These are phyloP conservation scores for Pristiophorus japonicus DNA, from an alignment of 2,113 vertebrate species.

Conservation along the genomic window DNA sequence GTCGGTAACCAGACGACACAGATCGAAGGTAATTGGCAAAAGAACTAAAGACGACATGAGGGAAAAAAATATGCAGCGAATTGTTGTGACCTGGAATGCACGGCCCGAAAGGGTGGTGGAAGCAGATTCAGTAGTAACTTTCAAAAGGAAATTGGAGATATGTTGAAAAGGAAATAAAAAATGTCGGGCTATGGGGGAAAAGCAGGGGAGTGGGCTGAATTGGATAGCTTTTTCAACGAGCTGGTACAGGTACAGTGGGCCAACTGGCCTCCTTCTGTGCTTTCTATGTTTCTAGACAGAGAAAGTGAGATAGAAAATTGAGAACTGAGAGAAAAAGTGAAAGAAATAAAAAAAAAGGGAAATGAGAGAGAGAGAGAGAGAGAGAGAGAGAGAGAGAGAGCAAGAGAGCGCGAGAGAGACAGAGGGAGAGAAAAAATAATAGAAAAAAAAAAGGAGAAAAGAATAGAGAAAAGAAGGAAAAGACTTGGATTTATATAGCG, in stretches of 20 bases:
- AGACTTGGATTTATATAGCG: too few relatives aligned
- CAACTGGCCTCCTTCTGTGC: neutral
- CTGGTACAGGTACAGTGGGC: neutral
- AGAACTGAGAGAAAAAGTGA: neutral
- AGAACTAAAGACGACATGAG: too few relatives aligned
- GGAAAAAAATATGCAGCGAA: too few relatives aligned
- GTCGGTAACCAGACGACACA: too few relatives aligned
- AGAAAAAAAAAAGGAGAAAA: neutral
- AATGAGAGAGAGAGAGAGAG: neutral
- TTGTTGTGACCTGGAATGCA: too few relatives aligned
- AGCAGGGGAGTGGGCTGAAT: neutral
- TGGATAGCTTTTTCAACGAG: neutral
- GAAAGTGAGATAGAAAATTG: neutral
- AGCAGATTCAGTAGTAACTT: neutral
- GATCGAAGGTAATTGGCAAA: too few relatives aligned
- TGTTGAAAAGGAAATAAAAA: neutral
- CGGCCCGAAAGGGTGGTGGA: neutral
- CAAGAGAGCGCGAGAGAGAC: too few relatives aligned
- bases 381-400: too few relatives aligned
- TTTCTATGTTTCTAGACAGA: neutral
- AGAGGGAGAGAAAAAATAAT: too few relatives aligned
- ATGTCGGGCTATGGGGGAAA: neutral
- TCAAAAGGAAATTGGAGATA: neutral
- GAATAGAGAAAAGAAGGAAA: neutral
- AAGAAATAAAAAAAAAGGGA: neutral